These are phyloP conservation scores for Uloborus diversus DNA, from an alignment of 1,140 invertebrate genomes.

Conservation along the genomic window DNA sequence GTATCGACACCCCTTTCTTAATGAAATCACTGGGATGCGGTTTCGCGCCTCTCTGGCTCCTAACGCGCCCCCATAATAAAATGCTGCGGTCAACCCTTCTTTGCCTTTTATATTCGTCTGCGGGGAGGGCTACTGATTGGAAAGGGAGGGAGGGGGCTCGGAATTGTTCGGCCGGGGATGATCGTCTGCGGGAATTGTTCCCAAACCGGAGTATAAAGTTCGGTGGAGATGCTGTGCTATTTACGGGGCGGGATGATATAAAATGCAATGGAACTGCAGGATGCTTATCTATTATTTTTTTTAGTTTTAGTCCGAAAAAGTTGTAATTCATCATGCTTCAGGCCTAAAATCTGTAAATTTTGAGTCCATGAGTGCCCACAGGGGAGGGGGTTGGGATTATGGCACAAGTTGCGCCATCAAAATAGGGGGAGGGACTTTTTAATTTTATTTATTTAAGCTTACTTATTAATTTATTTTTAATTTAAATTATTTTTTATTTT, in stretches of 20 bases:
- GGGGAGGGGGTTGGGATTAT: too few relatives aligned
- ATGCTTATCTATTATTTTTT: too few relatives aligned
- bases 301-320: too few relatives aligned
- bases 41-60: slow-evolving; percentile 47
- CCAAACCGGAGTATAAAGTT: neutral
- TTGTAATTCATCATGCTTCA: neutral
- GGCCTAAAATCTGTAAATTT: neutral
- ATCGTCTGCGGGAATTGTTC: neutral
- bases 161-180: neutral
- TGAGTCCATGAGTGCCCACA: neutral
- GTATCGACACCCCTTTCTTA: slow-evolving; percentile 41
- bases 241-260: neutral
- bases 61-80: slow-evolving; percentile 45
- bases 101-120: slow-evolving; percentile 25
- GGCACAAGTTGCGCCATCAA: too few relatives aligned
- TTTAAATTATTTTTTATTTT: too few relatives aligned
- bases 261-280: neutral
- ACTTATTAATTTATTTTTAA: too few relatives aligned
- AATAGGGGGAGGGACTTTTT: too few relatives aligned
- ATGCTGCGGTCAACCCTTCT: slow-evolving; percentile 51
- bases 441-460: too few relatives aligned
- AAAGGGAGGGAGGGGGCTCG: neutral
- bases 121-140: neutral
- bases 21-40: slow-evolving; percentile 45
- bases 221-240: neutral